Evolutionary conservation across 2,888 invertebrate species (phyloP), one percentile per base, ranked within the genome.

Genomic region (Drosophila mercatorum): DNA sequence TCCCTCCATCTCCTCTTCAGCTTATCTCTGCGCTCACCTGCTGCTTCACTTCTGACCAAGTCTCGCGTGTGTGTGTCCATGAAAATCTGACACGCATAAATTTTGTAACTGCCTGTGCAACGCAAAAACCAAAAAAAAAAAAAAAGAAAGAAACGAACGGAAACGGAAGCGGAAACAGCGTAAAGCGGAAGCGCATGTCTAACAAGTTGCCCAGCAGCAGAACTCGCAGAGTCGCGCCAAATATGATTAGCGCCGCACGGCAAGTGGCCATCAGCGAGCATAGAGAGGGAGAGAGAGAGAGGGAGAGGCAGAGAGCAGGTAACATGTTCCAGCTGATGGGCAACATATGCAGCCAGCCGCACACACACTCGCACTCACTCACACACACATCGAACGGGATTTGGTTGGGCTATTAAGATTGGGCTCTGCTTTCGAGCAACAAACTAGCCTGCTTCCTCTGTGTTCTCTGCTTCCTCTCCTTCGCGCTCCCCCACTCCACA

Each of bases 11-110:
- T 5, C 28, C 28, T 28, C 28, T 47, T 17, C 17, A 17, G 34
- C 31, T 34, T 51, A 34, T 34, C 49, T 49, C 22, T 28, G 31
- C 0, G 31, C 1, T 28, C 52, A 14, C 43, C 38, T 46, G 10
- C 52, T 38, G 12, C 34, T 55, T 8, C 10, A n/a, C n/a, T 38
- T 26, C 66, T 62, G 47, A 26, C 59, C 72, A 43, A 47, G 41
- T 41, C 40, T 79, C 41, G 71, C 70, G 76, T 77, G 75, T 70
- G 80, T 75, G 80, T 75, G 83, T 80, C 80, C 81, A 85, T 88
- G 88, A 84, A 85, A 84, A 88, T 84, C 88, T 82, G 83, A 72
- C 83, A 85, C 83, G 86, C 86, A 84, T 84, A 84, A 88, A 78
- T 85, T 83, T 41, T 14, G 36, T 47, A 66, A 7, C 53, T 40